phyloP scores from a whole-genome alignment of 2,113 vertebrate genomes.

The Strix uralensis region DNA sequence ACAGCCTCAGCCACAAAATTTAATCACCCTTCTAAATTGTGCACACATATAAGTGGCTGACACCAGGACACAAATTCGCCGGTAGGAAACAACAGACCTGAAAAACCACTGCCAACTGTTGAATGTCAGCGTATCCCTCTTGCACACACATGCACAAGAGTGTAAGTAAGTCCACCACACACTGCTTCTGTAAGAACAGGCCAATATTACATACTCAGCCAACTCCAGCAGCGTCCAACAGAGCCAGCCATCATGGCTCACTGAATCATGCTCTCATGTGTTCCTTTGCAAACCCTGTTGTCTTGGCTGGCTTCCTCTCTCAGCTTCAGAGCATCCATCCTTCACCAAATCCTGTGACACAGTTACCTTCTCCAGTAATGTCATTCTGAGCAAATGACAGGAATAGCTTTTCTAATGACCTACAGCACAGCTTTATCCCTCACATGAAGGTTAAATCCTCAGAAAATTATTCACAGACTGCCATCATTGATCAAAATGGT shows the following conservation, averaged over 20 bases:
- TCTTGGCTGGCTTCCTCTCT: neutral
- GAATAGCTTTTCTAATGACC: neutral
- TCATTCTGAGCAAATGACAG: neutral
- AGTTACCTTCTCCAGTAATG: neutral
- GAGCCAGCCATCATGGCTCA: neutral
- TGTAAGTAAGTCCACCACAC: neutral
- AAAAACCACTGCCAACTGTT: neutral
- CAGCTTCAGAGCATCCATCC: neutral
- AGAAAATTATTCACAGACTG: neutral
- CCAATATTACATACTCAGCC: neutral
- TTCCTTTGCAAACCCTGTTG: neutral
- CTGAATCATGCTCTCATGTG: neutral
- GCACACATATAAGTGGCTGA: accelerated
- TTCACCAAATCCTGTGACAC: neutral
- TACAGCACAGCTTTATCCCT: neutral
- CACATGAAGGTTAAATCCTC: neutral
- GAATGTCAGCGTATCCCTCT: neutral
- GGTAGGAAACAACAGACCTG: neutral
- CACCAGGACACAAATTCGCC: neutral
- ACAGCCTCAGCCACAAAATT: neutral
- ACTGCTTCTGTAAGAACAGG: neutral
- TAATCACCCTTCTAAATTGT: neutral
- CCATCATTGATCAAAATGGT: neutral
- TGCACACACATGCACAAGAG: neutral
- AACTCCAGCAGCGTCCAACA: neutral